Evolutionary conservation across 2,113 vertebrate genomes (phyloP).

Genomic region (Laterallus jamaicensis): DNA sequence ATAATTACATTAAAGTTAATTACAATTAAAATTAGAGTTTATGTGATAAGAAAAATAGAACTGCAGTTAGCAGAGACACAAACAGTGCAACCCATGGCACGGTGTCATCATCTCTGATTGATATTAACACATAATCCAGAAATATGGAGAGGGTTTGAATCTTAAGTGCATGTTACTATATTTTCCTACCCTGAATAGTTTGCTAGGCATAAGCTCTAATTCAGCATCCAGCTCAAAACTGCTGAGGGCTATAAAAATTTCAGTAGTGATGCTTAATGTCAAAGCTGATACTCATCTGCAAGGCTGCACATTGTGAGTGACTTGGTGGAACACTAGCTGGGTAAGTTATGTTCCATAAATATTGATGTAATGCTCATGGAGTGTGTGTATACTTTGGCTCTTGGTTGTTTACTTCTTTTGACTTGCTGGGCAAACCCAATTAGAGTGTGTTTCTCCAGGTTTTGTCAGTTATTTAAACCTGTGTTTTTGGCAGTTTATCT

Average conservation of each 20-base stretch:
- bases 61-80: background rate
- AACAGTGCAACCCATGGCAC: background rate
- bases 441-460: background rate
- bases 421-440: background rate
- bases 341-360: background rate
- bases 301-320: background rate
- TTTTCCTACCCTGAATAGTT: background rate
- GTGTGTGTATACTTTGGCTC: background rate
- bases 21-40: background rate
- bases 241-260: background rate
- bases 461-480: background rate
- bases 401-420: background rate
- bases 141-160: too few species aligned
- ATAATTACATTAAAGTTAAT: background rate
- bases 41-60: background rate
- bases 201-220: background rate
- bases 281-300: background rate
- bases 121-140: background rate
- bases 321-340: background rate
- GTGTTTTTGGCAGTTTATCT: background rate
- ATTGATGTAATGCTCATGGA: background rate
- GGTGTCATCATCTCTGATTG: background rate
- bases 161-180: fast-evolving
- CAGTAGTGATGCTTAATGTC: background rate
- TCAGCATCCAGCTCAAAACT: background rate